phyloP scores from a whole-genome alignment of 1,140 invertebrate genomes.

The Procambarus virginalis region DNA sequence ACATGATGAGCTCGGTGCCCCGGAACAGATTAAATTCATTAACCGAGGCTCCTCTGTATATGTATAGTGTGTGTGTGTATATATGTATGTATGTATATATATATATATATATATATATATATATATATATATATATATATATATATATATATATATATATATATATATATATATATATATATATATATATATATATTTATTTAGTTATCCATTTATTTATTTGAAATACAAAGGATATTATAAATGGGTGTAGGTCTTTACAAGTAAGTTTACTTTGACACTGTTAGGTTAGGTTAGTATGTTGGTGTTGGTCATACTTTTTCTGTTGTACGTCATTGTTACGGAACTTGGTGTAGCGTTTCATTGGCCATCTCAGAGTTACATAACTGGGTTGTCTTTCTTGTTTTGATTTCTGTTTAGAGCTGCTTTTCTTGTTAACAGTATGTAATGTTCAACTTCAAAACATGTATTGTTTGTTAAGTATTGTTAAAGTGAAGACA shows the following conservation, averaged over 20 bases:
- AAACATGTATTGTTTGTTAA: not conserved
- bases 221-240: not conserved
- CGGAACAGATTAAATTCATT: too few species aligned
- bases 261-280: not conserved
- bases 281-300: not conserved
- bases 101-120: not conserved
- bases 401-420: not conserved
- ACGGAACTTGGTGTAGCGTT: not conserved
- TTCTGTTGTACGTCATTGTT: not conserved
- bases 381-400: not conserved
- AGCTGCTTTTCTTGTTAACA: not conserved
- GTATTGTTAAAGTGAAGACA: not conserved
- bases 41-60: not conserved
- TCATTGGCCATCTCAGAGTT: not conserved
- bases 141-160: not conserved
- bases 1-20: too few species aligned
- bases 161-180: slow-evolving; percentile 5
- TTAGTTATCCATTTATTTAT: not conserved
- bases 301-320: not conserved
- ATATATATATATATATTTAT: not conserved
- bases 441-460: not conserved
- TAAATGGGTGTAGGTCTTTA: not conserved
- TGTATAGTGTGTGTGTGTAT: not conserved
- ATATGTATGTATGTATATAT: not conserved
- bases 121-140: slow-evolving; percentile 11